Base-by-base conservation (phyloP, 2,888 invertebrate genomes). In the Hydraecia micacea region DNA sequence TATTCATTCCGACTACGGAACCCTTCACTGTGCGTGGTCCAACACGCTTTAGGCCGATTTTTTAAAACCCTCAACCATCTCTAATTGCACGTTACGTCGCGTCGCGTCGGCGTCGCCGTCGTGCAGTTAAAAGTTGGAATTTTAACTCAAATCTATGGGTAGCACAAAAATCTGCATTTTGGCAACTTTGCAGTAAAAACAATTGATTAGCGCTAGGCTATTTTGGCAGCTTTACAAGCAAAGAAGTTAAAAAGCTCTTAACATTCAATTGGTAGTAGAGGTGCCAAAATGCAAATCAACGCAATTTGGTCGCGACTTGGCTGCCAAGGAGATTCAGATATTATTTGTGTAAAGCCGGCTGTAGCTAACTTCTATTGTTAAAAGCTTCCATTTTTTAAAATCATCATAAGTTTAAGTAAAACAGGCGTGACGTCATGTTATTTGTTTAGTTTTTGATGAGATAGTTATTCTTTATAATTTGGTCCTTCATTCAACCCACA, bases 261-360 rank as follows among this genome's bases (percentile, higher is more conserved):
- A 49, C n/a, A 81, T 72, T 80, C 62, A 68, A 85, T 81, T 71
- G 46, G n/a, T 70, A 32, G 80, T 49, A 21, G n/a, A 58, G 15
- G n/a, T 85, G 85, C 72, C 81, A 85, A 80, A 80, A 80, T 85
- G 62, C 42, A 68, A 63, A 80, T 49, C 25, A 49, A 25, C 55
- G 32, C 18, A 8, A 39, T 42, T 85, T 80, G n/a, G 1, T 15
- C 32, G 21, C n/a, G 8, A 65, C 7, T 79, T 84, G 65, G 21
- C 52, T 62, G 8, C 28, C n/a, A 11, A 5, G 7, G 4, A 28
- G 25, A 46, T 28, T 75, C 32, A 2, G 2, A 32, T 32, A 46
- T 15, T 36, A 11, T 52, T 42, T n/a, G 11, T 28, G 15, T 18
- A 49, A 68, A 42, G 13, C 32, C 55, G 55, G 5, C 55, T n/a